Evolutionary conservation across 2,888 invertebrate genomes (phyloP), one percentile per base, ranked within the genome.

Genomic region (Coremacera marginata): DNA sequence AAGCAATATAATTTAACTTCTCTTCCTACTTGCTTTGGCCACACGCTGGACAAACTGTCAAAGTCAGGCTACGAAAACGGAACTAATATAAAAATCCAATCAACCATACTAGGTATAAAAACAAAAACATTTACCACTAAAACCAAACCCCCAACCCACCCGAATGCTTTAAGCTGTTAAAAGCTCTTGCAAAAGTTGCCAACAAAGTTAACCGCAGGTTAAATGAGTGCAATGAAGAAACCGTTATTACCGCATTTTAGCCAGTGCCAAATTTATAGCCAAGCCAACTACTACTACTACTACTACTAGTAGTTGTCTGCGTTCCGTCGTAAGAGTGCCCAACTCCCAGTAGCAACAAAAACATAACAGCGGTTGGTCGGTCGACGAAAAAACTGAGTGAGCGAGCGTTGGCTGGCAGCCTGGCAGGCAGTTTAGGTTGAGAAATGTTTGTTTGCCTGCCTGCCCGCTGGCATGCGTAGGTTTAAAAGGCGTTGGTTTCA

Each of bases 401-500:
- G 22, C 19, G 55, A 55, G 55, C 19, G 55, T 19, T 22, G n/a
- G 55, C 22, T 22, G 55, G 55, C 11, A 19, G 55, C 22, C 55
- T 19, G 22, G 57, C 19, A 14, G 57, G 25, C 22, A 9, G 57
- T 8, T 22, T 14, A 55, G 7, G 19, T 8, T 55, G 55, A 22
- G 11, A 44, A 37, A 37, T 37, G 37, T 8, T 44, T 44, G 44
- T 14, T 7, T 44, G 44, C 2, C 44, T 44, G 44, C 44, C 14
- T 44, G 44, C 44, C 44, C 11, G 44, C 44, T 27, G 31, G 49
- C 44, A 19, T 67, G 44, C 19, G 9, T 67, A 19, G 67, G 9
- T 67, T 67, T 19, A 55, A 55, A 68, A 49, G 51, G n/a, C 49
- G 22, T 60, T 63, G 63, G 51, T 65, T 60, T 73, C 63, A 73